phyloP scores from a whole-genome alignment of 2,797 vertebrate genomes.

The Aselliscus stoliczkanus region DNA sequence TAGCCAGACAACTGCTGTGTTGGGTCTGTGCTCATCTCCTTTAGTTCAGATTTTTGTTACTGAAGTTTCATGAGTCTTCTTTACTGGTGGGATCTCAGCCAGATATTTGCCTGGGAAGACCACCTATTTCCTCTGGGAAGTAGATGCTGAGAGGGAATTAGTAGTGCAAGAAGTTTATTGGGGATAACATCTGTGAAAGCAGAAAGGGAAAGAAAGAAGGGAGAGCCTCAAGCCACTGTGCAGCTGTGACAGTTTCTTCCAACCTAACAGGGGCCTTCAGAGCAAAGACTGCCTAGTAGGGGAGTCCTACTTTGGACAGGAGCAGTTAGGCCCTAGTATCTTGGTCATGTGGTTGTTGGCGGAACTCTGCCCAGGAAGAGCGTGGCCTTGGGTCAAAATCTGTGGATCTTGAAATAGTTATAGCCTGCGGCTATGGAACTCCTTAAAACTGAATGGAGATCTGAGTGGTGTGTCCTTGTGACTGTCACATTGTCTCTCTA shows the following conservation, averaged over 20 bases:
- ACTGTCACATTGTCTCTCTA: background rate
- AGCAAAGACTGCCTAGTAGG: background rate
- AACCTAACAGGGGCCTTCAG: background rate
- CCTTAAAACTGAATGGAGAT: background rate
- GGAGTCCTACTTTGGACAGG: background rate
- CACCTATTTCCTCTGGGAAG: background rate
- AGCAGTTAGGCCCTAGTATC: background rate
- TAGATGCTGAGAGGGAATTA: background rate
- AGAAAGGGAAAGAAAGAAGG: background rate
- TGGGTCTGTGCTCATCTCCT: background rate
- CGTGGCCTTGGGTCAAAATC: background rate
- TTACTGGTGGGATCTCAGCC: background rate
- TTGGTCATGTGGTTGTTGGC: background rate
- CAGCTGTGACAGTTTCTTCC: background rate
- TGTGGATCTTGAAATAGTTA: background rate
- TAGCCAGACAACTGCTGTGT: background rate
- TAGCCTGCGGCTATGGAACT: background rate
- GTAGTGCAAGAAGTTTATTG: background rate
- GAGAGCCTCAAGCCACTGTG: background rate
- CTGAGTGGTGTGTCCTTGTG: fast-evolving
- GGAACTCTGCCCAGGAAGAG: background rate
- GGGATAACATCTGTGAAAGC: background rate
- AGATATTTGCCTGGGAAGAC: background rate
- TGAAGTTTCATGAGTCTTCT: background rate
- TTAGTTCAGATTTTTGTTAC: background rate